A percentile compares a stretch with the other conserved stretches of the same genome.
These are phyloP conservation scores for Lepidochitona cinerea DNA, from an alignment of 2,888 invertebrate genomes.

Conservation along the genomic window DNA sequence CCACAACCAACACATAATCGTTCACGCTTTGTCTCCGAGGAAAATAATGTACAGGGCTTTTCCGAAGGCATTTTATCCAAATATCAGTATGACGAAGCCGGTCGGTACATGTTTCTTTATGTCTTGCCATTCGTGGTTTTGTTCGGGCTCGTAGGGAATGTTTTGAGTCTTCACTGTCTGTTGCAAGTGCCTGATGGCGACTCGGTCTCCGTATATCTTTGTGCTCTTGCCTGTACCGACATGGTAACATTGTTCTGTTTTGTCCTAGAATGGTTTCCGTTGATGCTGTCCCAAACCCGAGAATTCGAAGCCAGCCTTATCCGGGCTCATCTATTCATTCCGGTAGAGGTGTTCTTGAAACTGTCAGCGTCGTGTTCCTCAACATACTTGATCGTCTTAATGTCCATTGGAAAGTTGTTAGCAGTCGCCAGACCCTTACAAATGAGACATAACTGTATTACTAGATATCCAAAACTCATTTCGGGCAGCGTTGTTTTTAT, in stretches of 20 bases:
- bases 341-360: neutral
- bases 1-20: no score
- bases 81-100: neutral
- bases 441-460: neutral
- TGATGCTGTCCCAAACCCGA: neutral
- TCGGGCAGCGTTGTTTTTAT: neutral
- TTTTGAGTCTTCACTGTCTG: neutral
- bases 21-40: no score
- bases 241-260: neutral
- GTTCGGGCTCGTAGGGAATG: neutral
- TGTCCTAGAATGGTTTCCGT: neutral
- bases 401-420: neutral
- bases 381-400: neutral
- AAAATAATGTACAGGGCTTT: no score
- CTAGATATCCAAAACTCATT: neutral
- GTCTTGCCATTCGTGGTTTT: neutral
- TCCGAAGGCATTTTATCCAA: no score
- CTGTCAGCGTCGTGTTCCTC: neutral
- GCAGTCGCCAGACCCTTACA: neutral
- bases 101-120: neutral
- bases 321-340: neutral
- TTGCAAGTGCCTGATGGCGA: neutral
- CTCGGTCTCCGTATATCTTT: neutral
- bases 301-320: neutral
- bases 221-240: neutral